Evolutionary conservation across 2,888 invertebrate species (phyloP), one percentile per base, ranked within the genome.

Genomic region (Cyclophora albipunctata): DNA sequence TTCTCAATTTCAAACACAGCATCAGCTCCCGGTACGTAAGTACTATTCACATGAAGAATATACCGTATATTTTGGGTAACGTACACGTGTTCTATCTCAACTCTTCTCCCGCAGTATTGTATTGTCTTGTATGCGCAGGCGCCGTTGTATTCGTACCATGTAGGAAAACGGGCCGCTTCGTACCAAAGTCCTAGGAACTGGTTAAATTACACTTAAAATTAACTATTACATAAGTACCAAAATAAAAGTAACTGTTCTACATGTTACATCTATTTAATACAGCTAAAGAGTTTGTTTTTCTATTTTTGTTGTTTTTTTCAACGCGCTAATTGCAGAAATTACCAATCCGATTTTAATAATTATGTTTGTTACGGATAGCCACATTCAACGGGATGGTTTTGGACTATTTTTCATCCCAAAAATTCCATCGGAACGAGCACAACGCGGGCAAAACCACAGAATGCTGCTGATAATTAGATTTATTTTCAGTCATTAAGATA

Each of bases 171-270:
- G 48, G 84, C 73, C 20, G 85, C 74, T 49, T 81, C 85, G 48
- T 79, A 80, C 88, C 88, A 88, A 50, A 65, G 64, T 0, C 88
- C 88, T 2, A 83, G 66, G 46, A 88, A 88, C 88, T 88, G 73
- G 4, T n/a, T n/a, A n/a, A n/a, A n/a, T n/a, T n/a, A n/a, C 2
- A 7, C 3, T 42, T 20, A 1, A 20, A 20, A 20, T 1, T 20
- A 20, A 20, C 2, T 20, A 44, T 41, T 20, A 33, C 34, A 40
- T 1, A 45, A 45, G 4, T 3, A 34, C 7, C 37, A 37, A 4
- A 37, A 20, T 5, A 45, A 7, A 20, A 20, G 20, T 20, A 20
- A 20, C 20, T 20, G 20, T 20, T 1, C 20, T 1, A 1, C 1
- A 20, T 20, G 2, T 20, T 20, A 20, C 20, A 20, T 20, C 20